These are phyloP conservation scores for Diabrotica virgifera DNA, from an alignment of 1,140 invertebrate species.

Conservation along the genomic window DNA sequence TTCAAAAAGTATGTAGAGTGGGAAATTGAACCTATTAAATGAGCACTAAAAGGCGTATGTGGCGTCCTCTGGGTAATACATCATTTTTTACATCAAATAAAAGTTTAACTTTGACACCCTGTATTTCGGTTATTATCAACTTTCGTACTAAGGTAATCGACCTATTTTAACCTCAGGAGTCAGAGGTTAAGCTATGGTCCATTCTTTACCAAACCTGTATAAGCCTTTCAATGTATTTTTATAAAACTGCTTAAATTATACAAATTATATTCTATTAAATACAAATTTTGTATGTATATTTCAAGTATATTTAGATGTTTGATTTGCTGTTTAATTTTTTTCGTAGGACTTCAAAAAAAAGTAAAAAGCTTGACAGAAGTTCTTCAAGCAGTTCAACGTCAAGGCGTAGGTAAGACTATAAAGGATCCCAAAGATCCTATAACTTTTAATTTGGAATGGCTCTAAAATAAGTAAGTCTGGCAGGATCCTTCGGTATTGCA, in stretches of 20 bases:
- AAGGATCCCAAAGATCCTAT: conserved; percentile 8
- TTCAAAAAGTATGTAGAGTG: too few species aligned
- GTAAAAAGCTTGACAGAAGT: conserved; percentile 47
- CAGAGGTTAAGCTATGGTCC: too few species aligned
- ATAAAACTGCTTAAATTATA: not conserved
- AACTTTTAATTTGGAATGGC: conserved; percentile 14
- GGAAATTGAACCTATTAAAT: too few species aligned
- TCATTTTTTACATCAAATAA: too few species aligned
- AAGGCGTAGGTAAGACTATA: conserved; percentile 43
- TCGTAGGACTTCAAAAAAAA: conserved; percentile 49
- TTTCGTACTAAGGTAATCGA: too few species aligned
- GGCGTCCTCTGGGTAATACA: too few species aligned
- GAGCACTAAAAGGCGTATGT: too few species aligned
- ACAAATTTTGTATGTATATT: not conserved
- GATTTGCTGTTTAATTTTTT: conserved; percentile 18
- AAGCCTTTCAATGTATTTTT: too few species aligned
- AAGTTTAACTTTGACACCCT: too few species aligned
- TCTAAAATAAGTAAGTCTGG: not conserved
- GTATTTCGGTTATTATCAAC: too few species aligned
- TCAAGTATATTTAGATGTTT: not conserved
- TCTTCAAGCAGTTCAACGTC: conserved; percentile 46
- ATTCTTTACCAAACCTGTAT: too few species aligned
- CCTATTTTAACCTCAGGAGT: too few species aligned
- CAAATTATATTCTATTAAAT: not conserved
- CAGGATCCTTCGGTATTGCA: conserved; percentile 5